phyloP scores from a whole-genome alignment of 2,113 vertebrate genomes.

The Pampusana beccarii region DNA sequence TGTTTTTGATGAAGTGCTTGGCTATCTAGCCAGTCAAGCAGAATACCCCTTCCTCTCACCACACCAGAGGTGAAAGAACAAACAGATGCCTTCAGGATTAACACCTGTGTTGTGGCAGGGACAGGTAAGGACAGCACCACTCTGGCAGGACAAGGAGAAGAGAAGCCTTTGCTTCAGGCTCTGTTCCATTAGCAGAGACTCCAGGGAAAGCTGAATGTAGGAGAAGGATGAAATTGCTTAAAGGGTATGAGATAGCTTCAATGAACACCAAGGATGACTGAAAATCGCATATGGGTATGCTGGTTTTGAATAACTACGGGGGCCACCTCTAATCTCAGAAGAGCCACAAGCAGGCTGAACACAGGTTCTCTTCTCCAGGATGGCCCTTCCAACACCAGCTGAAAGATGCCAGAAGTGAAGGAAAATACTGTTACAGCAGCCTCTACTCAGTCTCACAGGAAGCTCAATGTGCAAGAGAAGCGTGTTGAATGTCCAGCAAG shows the following conservation, averaged over 20 bases:
- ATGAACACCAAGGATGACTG: rapidly evolving
- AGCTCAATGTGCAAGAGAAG: background rate
- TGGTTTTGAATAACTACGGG: background rate
- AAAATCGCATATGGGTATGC: background rate
- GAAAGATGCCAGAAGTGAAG: background rate
- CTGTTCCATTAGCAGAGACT: background rate
- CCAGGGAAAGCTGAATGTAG: background rate
- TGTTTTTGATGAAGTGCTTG: background rate
- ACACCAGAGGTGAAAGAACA: background rate
- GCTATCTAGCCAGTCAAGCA: background rate
- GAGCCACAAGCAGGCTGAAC: background rate
- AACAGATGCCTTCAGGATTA: background rate
- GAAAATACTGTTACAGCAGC: background rate
- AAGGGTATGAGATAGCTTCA: background rate
- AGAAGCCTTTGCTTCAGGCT: background rate
- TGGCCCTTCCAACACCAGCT: background rate
- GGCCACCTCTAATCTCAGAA: background rate
- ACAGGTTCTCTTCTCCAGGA: background rate
- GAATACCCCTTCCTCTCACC: background rate
- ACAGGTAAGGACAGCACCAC: background rate
- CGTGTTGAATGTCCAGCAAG: rapidly evolving
- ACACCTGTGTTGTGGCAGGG: background rate
- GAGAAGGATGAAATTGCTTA: background rate
- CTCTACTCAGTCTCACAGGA: background rate
- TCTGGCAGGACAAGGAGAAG: background rate